These are phyloP conservation scores for Elysia crispata DNA, from an alignment of 2,888 invertebrate genomes.

Conservation along the genomic window DNA sequence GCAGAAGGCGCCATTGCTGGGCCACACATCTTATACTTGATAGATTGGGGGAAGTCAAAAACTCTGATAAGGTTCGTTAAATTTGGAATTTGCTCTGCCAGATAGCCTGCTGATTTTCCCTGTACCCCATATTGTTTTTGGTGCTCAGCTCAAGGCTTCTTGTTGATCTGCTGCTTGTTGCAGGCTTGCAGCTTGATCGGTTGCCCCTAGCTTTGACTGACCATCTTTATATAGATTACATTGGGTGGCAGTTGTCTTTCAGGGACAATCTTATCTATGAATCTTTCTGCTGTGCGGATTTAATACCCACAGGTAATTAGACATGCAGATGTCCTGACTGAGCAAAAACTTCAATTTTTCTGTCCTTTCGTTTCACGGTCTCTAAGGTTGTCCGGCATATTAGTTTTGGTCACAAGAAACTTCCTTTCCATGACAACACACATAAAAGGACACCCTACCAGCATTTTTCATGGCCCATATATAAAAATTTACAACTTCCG, in stretches of 20 bases:
- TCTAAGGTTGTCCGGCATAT: no score
- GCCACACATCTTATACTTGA: constrained; percentile 32
- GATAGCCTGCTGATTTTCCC: constrained; percentile 20
- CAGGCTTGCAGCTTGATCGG: constrained; percentile 28
- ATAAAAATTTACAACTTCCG: no score
- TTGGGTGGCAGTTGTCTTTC: constrained; percentile 26
- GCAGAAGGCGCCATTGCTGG: constrained; percentile 32
- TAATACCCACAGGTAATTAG: constrained; percentile 6
- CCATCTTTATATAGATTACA: constrained; percentile 28
- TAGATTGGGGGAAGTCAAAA: constrained; percentile 21
- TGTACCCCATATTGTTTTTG: constrained; percentile 31
- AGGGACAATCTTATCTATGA: constrained; percentile 27
- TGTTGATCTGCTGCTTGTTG: constrained; percentile 31
- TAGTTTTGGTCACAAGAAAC: no score
- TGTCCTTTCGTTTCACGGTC: no score
- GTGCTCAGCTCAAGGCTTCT: constrained; percentile 22
- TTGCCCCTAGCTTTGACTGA: constrained; percentile 32
- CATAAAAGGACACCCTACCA: no score
- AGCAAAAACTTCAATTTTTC: no score
- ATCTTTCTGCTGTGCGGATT: constrained; percentile 13
- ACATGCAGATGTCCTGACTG: no score
- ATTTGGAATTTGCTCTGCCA: constrained; percentile 27
- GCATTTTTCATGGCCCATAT: no score
- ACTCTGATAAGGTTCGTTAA: constrained; percentile 28
- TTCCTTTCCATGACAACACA: no score